Percentiles rank a stretch among this genome's conserved stretches.
Conservation (phyloP, 2,113 vertebrate species). For the Poecilia latipinna region DNA sequence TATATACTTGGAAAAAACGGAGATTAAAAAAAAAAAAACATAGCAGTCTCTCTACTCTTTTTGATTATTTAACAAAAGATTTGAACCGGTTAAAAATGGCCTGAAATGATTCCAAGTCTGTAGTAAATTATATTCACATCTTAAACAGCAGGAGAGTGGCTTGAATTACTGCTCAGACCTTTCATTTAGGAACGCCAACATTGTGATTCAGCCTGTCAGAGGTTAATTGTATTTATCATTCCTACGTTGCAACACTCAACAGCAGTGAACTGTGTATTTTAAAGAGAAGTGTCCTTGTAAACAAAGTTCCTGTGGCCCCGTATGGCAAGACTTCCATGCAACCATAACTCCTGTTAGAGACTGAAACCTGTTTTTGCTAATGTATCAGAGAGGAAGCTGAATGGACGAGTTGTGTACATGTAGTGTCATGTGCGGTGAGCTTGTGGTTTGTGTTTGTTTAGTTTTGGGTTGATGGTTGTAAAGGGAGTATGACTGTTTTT, state of each 20-base stretch:
- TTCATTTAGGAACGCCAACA: neutral
- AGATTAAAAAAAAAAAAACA: too few relatives aligned
- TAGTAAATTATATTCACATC: too few relatives aligned
- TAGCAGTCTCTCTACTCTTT: neutral
- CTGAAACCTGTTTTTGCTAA: conserved; percentile 8
- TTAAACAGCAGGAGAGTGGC: too few relatives aligned
- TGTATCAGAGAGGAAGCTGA: conserved; percentile 23
- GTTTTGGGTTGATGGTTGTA: conserved; percentile 38
- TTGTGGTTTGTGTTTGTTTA: conserved; percentile 50
- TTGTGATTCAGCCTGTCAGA: neutral
- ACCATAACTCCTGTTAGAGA: conserved; percentile 27
- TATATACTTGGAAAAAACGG: too few relatives aligned
- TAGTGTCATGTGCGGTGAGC: too few relatives aligned
- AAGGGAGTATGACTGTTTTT: conserved; percentile 59
- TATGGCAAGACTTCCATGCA: conserved; percentile 21
- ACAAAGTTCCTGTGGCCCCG: conserved; percentile 9
- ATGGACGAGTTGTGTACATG: too few relatives aligned
- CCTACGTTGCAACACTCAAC: conserved; percentile 17
- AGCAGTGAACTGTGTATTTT: conserved; percentile 1
- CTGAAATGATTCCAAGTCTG: too few relatives aligned
- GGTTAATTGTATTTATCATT: conserved; percentile 13
- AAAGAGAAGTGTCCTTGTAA: conserved; percentile 29
- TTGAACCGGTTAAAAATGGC: neutral
- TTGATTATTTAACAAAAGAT: neutral
- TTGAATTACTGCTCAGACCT: neutral